phyloP scores from a whole-genome alignment of 2,888 invertebrate genomes.

The Campoletis raptor region DNA sequence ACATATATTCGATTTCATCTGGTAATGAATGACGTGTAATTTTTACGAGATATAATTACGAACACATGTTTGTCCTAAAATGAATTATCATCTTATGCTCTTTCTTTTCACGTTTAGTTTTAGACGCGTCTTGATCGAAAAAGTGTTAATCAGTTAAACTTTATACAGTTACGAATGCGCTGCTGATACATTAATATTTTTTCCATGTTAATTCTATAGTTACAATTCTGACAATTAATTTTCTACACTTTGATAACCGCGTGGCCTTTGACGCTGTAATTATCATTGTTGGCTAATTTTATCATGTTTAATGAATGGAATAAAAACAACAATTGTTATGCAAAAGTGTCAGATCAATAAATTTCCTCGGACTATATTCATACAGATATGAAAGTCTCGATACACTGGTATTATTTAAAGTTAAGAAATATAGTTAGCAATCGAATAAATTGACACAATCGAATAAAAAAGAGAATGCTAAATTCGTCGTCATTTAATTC shows the following conservation, averaged over 20 bases:
- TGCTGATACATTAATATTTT: not conserved
- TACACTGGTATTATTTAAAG: not conserved
- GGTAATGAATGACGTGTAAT: slow-evolving; percentile 1
- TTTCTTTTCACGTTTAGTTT: not conserved
- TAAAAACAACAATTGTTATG: not conserved
- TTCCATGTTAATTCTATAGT: not conserved
- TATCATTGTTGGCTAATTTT: not conserved
- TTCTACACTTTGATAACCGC: not conserved
- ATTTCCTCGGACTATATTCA: not conserved
- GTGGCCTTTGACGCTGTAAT: not conserved
- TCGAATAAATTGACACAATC: not conserved
- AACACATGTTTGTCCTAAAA: not conserved
- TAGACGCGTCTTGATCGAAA: not conserved
- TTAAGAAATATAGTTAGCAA: not conserved
- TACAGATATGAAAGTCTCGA: not conserved
- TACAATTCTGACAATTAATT: not conserved
- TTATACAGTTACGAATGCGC: not conserved
- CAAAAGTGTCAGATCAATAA: not conserved
- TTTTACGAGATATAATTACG: not conserved
- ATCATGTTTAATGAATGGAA: not conserved
- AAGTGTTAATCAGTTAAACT: not conserved
- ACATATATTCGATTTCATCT: not conserved
- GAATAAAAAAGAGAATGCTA: not conserved
- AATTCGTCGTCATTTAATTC: too few relatives aligned
- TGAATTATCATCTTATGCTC: not conserved